Evolutionary conservation across 2,888 invertebrate genomes (phyloP), one percentile per base, ranked within the genome.

Genomic region (Chalcis sispes): DNA sequence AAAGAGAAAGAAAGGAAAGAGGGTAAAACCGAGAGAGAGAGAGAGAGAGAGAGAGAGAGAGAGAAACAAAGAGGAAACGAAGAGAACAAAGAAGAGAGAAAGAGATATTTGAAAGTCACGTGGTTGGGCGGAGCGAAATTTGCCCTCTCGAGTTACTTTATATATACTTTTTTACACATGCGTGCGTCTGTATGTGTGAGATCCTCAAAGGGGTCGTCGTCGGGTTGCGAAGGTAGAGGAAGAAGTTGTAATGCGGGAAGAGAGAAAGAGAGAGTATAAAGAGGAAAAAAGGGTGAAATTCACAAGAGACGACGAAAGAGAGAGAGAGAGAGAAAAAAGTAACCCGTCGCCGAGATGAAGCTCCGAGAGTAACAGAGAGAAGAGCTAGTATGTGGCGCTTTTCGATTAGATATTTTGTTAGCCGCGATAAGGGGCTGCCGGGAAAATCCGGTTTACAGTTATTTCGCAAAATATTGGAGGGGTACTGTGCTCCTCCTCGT

Each of bases 121-220:
- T 85, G 85, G 82, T 13, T 85, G 85, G 85, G 84, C 84, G 86
- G 85, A 83, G 85, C 85, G 77, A 80, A 77, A 81, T 81, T 81
- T 82, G 81, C 81, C 85, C 83, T 81, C 81, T 81, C 72, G 80
- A 46, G 36, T n/a, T n/a, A n/a, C n/a, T n/a, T n/a, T n/a, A n/a
- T n/a, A n/a, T n/a, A n/a, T n/a, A n/a, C n/a, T n/a, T n/a, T n/a
- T n/a, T n/a, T n/a, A n/a, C n/a, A n/a, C n/a, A 56, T 25, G 48
- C 3, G 48, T 36, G 46, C 32, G 7, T 7, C 25, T 27, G 50
- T 25, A 27, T 13, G 36, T 65, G 10, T 4, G n/a, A 23, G 25
- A 1, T 0, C 18, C 0, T 0, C 2, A 1, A n/a, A 32, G 27
- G 0, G n/a, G 8, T 20, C 36, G 23, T 23, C 0, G 48, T 10